phyloP scores from a whole-genome alignment of 2,113 vertebrate species.

The Neopipo cinnamomea region DNA sequence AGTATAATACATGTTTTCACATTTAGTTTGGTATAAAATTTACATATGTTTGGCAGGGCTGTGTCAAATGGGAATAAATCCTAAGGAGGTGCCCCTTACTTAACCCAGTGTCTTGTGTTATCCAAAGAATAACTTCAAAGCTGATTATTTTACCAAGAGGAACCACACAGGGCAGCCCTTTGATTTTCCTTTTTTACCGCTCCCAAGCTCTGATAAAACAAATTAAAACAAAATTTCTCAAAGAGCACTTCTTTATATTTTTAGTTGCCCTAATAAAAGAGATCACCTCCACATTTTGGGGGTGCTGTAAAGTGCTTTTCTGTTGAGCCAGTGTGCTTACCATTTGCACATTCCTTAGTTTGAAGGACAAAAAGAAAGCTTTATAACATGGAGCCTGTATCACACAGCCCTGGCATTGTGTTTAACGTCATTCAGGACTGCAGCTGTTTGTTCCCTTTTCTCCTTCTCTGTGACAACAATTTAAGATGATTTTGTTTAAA shows the following conservation, averaged over 20 bases:
- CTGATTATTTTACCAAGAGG: constrained; percentile 69
- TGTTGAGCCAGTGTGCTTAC: constrained; percentile 4
- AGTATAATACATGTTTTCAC: constrained; percentile 30
- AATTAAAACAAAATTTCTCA: constrained; percentile 68
- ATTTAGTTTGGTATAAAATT: constrained; percentile 35
- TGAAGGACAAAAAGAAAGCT: constrained; percentile 51
- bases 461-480: constrained; percentile 29
- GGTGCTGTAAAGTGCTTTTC: constrained; percentile 35
- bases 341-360: constrained; percentile 34
- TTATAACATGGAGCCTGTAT: constrained; percentile 34
- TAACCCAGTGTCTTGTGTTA: constrained; percentile 52
- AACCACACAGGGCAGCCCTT: constrained; percentile 57
- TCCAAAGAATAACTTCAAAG: constrained; percentile 76
- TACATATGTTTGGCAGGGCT: constrained; percentile 49
- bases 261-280: constrained; percentile 53
- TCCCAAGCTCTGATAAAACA: constrained; percentile 54
- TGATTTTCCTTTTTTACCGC: constrained; percentile 70
- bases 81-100: constrained; percentile 37
- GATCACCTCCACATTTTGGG: constrained; percentile 26
- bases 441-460: constrained; percentile 52
- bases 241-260: constrained; percentile 55
- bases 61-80: constrained; percentile 51
- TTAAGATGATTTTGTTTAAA: constrained; percentile 37
- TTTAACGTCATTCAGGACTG: constrained; percentile 40
- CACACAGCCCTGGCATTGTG: constrained; percentile 19